Evolutionary conservation across 2,797 vertebrate species (phyloP), one percentile per base, ranked within the genome.

Genomic region (Xenentodon cancila): DNA sequence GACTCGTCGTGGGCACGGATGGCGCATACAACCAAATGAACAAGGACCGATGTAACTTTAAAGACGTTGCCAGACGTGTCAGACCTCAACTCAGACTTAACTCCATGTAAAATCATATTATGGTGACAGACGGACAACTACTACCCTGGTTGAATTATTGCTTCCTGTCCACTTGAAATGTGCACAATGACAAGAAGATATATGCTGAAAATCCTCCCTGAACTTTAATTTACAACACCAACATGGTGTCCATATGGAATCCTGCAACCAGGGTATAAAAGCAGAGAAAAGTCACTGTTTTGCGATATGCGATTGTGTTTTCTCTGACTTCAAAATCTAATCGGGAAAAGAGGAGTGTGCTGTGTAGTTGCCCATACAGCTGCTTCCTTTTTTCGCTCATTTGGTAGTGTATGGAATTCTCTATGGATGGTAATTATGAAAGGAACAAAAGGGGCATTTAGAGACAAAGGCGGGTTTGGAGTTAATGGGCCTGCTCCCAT

Each of bases 391-490:
- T 43, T 56, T n/a, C n/a, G 54, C 67, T 70, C 74, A 57, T 79
- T 68, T 63, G 71, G 65, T 79, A 80, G 68, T 50, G 71, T 62
- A 58, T 59, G 68, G 71, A 54, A 68, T 87, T 84, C 80, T 75
- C 65, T 75, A 69, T 51, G 76, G 82, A 88, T 78, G 75, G 81
- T 70, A 83, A 88, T 91, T 81, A 84, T 75, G 73, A 83, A 78
- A 21, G 63, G 68, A 91, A 89, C 83, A 88, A 90, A 88, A 79
- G 75, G 62, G 79, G 69, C 72, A 77, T 87, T 85, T 86, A 80
- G 70, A 82, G 68, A 89, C 84, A 88, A 85, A 82, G 60, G 79
- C 58, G 13, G 77, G 55, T 65, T 64, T 58, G 68, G 79, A 79
- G 66, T 64, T 75, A 88, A 86, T 52, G 66, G 68, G 72, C 53